Conservation (phyloP, 2,797 vertebrate genomes). For the Rhinophrynus dorsalis region DNA sequence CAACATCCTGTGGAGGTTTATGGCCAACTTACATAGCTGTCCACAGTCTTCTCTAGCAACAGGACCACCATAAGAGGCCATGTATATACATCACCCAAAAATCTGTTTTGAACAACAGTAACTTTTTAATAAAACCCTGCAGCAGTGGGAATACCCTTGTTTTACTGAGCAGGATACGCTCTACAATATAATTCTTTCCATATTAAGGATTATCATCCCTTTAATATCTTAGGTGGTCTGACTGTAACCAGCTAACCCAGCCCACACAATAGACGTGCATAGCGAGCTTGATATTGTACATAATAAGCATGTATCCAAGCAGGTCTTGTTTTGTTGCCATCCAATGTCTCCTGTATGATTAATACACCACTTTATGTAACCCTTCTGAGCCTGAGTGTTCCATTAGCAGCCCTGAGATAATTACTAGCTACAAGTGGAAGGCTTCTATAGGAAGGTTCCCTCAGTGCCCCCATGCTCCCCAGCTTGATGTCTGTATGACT, state of each 20-base stretch:
- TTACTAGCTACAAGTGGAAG: constrained; percentile 65
- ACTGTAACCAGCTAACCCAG: not conserved
- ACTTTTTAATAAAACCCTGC: too few species aligned
- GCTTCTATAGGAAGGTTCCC: constrained; percentile 53
- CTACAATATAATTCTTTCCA: too few species aligned
- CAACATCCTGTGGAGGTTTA: too few species aligned
- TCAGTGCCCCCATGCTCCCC: constrained; percentile 67
- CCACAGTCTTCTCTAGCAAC: too few species aligned
- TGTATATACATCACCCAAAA: too few species aligned
- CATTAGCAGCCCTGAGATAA: constrained; percentile 72
- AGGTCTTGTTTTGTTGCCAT: constrained; percentile 15
- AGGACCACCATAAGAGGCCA: too few species aligned
- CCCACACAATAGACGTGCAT: not conserved
- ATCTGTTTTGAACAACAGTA: too few species aligned
- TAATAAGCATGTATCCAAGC: constrained; percentile 1
- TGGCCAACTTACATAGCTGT: too few species aligned
- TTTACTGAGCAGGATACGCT: too few species aligned
- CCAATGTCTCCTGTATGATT: constrained; percentile 28
- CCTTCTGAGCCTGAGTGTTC: constrained; percentile 62
- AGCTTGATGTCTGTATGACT: constrained; percentile 62
- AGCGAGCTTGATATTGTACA: not conserved
- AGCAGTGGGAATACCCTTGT: too few species aligned
- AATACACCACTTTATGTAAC: constrained; percentile 56
- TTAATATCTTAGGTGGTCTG: not conserved
- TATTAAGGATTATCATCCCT: too few species aligned